Evolutionary conservation across 2,113 vertebrate genomes (phyloP).

Genomic region (Prietella phreatophila): DNA sequence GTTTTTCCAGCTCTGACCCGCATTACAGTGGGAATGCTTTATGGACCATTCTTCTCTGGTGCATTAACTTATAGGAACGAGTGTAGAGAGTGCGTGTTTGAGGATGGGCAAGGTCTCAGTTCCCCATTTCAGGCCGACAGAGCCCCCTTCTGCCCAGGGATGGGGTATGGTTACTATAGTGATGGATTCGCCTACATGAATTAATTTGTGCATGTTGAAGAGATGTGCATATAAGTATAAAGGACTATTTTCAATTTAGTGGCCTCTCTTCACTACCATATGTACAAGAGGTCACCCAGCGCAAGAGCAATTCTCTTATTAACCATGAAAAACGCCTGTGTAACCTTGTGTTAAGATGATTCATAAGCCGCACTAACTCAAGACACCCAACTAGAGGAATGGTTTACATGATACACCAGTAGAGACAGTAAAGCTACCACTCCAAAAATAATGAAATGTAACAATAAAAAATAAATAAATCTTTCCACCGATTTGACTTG

Average conservation of each 20-base stretch:
- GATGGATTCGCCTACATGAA: constrained; percentile 70
- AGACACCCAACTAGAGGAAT: background rate
- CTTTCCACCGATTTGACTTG: background rate
- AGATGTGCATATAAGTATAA: background rate
- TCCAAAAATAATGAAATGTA: background rate
- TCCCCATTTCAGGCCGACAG: constrained; percentile 68
- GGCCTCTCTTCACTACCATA: background rate
- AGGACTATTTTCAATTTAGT: background rate
- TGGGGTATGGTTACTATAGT: constrained; percentile 74
- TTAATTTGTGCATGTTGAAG: constrained; percentile 57
- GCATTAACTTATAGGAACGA: constrained; percentile 71
- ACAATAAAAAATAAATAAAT: background rate
- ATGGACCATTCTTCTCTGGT: constrained; percentile 68
- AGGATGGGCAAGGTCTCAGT: constrained; percentile 61
- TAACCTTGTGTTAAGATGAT: background rate
- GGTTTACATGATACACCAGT: background rate
- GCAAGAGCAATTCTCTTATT: background rate
- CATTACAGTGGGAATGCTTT: constrained; percentile 67
- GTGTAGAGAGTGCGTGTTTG: constrained; percentile 27
- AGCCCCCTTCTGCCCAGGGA: constrained; percentile 69
- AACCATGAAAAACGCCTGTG: background rate
- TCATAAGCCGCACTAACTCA: background rate
- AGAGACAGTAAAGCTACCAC: background rate
- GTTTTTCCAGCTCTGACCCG: constrained; percentile 56
- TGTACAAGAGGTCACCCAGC: background rate